Percentiles rank a stretch among this genome's conserved stretches.
Evolutionary conservation across 2,113 vertebrate genomes (phyloP).

Genomic region (Malurus melanocephalus): DNA sequence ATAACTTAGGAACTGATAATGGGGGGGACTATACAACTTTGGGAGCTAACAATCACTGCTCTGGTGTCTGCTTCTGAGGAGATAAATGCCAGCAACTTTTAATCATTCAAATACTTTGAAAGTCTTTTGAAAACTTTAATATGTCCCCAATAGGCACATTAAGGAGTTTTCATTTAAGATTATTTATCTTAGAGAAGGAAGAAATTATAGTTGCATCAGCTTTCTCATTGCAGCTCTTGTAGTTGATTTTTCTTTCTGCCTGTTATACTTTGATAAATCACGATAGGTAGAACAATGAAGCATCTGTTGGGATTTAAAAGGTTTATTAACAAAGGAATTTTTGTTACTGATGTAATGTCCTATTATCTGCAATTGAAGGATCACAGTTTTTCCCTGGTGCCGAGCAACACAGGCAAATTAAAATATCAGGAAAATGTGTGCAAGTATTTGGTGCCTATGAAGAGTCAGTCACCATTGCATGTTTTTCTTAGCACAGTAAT

Average conservation of each 20-base stretch:
- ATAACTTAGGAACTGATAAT: neutral
- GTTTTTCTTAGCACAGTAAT: neutral
- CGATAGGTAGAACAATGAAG: neutral
- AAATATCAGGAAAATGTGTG: neutral
- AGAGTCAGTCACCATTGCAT: neutral
- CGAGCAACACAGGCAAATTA: no score
- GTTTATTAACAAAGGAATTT: neutral
- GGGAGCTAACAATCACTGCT: neutral
- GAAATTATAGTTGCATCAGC: neutral
- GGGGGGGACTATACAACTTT: neutral
- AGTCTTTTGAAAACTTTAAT: neutral
- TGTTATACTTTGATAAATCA: neutral
- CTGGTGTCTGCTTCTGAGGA: neutral
- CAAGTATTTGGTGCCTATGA: neutral
- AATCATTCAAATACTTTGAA: slow-evolving; percentile 27
- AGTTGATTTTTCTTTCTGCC: neutral
- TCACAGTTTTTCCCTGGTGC: neutral
- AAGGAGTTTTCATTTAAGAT: neutral
- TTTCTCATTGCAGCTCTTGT: neutral
- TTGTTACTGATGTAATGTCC: neutral
- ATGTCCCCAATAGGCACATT: neutral
- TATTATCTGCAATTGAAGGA: neutral
- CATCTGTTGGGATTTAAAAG: neutral
- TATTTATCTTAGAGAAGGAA: neutral
- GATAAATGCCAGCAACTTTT: neutral